These are phyloP conservation scores for Phaetusa simplex DNA, from an alignment of 2,113 vertebrate species.

Conservation along the genomic window DNA sequence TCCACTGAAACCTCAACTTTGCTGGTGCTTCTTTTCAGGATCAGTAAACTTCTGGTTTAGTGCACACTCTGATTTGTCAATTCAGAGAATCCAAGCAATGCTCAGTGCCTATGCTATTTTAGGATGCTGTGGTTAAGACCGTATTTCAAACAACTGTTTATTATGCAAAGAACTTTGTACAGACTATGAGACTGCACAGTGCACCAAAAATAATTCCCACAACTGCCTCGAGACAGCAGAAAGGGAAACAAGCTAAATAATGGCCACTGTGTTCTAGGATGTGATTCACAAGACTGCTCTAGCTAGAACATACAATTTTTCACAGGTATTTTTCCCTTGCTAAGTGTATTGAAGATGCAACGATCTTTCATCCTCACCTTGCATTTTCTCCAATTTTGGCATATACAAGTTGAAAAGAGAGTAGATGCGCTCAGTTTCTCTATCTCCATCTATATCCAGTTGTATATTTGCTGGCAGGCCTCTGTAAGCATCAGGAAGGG, in stretches of 20 bases:
- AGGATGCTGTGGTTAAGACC: background rate
- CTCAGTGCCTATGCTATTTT: background rate
- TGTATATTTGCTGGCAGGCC: slow-evolving; percentile 96
- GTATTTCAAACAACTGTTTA: background rate
- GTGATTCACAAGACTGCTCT: background rate
- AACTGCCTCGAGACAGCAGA: background rate
- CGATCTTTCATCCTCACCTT: slow-evolving; percentile 78
- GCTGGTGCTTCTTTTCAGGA: background rate
- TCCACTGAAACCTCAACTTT: slow-evolving; percentile 7
- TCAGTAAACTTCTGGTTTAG: background rate
- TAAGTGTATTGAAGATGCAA: background rate
- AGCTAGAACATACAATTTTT: background rate
- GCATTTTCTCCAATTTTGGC: slow-evolving; percentile 95
- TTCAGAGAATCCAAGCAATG: background rate
- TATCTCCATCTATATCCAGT: slow-evolving; percentile 94
- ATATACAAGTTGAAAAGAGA: slow-evolving; percentile 92
- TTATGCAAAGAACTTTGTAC: background rate
- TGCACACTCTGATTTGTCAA: background rate
- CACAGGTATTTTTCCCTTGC: background rate
- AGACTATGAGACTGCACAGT: background rate
- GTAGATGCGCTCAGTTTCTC: slow-evolving; percentile 96
- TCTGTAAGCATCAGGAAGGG: slow-evolving; percentile 67
- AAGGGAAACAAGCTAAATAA: background rate
- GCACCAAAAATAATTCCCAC: background rate
- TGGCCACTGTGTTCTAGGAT: background rate